Evolutionary conservation across 2,888 invertebrate genomes (phyloP), one percentile per base, ranked within the genome.

Genomic region (Andricus curvator): DNA sequence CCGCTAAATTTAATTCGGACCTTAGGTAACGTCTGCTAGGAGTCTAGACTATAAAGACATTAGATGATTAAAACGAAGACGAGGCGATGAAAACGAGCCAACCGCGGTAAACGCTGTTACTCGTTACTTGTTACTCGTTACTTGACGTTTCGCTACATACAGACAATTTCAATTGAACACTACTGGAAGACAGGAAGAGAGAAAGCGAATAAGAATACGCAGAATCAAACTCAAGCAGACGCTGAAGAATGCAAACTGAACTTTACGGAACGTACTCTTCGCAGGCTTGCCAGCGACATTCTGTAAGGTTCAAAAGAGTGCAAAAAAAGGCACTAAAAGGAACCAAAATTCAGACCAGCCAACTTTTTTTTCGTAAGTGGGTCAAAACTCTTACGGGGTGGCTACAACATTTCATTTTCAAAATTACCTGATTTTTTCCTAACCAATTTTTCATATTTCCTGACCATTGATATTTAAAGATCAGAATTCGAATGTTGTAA

Each of bases 1-100:
- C 88, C 86, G 89, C 90, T 90, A 90, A 90, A 90, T 90, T 90
- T 90, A 90, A 89, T 90, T 88, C 85, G 84, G 84, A 87, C 86
- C 86, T 90, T 90, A 88, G 89, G 89, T 89, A 88, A 87, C 88
- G 90, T 91, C 90, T 91, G 89, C 88, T 87, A 85, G 82, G 76
- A 88, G 90, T 91, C 90, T 91, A 90, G 90, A 91, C 90, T 70
- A 56, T 37, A 56, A 56, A 51, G 85, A 85, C 80, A 29, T 76
- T 80, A 80, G 77, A 62, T 77, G 84, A 81, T 80, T 82, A 81
- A 83, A 80, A 82, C 74, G 81, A 80, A 78, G 80, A 78, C 62
- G 81, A 80, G 48, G 41, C n/a, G 76, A 56, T 60, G 77, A 76
- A 78, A 82, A 79, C 74, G 82, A 81, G 74, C 68, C 65, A 64